Evolutionary conservation across 1,140 invertebrate genomes (phyloP).

Genomic region (Mamestra configurata): DNA sequence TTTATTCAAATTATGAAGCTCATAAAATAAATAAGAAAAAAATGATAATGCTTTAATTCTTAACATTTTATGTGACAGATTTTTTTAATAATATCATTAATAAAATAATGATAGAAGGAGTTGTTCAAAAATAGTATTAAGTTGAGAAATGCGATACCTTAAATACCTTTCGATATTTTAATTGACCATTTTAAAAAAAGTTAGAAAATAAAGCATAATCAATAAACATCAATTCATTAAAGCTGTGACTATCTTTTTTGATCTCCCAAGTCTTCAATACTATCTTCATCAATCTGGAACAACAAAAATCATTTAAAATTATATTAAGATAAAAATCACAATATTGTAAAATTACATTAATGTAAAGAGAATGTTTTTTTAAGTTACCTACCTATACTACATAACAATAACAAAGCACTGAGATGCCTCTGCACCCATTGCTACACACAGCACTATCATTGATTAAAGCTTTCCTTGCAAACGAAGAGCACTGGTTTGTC

Average conservation of each 20-base stretch:
- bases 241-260: constrained; percentile 89
- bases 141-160: too few relatives aligned
- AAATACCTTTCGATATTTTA: neutral
- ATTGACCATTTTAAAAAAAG: neutral
- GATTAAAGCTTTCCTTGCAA: too few relatives aligned
- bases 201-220: constrained; percentile 55
- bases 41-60: constrained; percentile 60
- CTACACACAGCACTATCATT: too few relatives aligned
- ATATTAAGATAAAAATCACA: too few relatives aligned
- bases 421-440: too few relatives aligned
- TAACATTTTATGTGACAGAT: neutral
- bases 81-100: neutral
- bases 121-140: neutral
- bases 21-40: constrained; percentile 66
- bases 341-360: too few relatives aligned
- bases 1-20: constrained; percentile 64
- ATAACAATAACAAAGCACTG: too few relatives aligned
- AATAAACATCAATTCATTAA: constrained; percentile 36
- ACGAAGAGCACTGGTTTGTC: too few relatives aligned
- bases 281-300: constrained; percentile 91
- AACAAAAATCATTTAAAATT: constrained; percentile 48
- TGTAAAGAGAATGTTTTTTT: neutral
- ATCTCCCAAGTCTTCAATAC: constrained; percentile 92
- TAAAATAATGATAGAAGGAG: too few relatives aligned
- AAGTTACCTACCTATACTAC: too few relatives aligned